A percentile compares a stretch with the other conserved stretches of the same genome.
Conservation (phyloP, 1,140 invertebrate genomes). For the Lordiphosa clarofinis region DNA sequence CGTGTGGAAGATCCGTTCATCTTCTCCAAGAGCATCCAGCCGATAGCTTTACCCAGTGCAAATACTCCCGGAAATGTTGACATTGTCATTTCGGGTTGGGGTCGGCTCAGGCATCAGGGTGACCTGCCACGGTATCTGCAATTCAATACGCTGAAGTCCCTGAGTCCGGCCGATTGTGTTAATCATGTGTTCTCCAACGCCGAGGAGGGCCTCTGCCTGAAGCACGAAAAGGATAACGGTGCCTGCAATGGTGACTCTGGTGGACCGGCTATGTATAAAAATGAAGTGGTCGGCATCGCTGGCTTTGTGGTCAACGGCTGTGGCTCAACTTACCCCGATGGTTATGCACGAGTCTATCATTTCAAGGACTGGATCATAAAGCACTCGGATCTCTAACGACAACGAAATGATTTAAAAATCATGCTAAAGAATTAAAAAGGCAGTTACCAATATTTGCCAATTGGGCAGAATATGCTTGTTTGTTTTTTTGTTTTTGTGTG, state of each 20-base stretch:
- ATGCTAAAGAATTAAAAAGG: too few species aligned
- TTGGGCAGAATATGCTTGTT: too few species aligned
- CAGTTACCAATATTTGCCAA: too few species aligned
- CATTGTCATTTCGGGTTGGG: constrained; percentile 81
- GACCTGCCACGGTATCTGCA: constrained; percentile 51
- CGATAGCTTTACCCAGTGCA: constrained; percentile 55
- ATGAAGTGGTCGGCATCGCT: constrained; percentile 62
- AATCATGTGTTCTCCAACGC: constrained; percentile 23
- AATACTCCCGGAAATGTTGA: constrained; percentile 51
- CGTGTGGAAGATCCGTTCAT: constrained; percentile 65
- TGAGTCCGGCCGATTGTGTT: constrained; percentile 30
- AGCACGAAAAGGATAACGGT: constrained; percentile 48
- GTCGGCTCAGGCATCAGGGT: constrained; percentile 62
- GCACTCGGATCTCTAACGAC: constrained; percentile 20
- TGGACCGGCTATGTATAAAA: constrained; percentile 60
- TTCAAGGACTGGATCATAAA: constrained; percentile 79
- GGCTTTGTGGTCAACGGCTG: constrained; percentile 56
- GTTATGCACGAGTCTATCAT: constrained; percentile 81
- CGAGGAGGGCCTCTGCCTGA: constrained; percentile 45
- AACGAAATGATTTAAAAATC: too few species aligned
- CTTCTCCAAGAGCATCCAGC: constrained; percentile 67
- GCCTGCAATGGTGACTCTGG: constrained; percentile 67
- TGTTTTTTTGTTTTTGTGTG: too few species aligned
- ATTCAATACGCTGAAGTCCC: constrained; percentile 50
- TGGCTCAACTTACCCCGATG: constrained; percentile 80